Conservation (phyloP, 2,888 invertebrate genomes). For the Hypercompe scribonia region DNA sequence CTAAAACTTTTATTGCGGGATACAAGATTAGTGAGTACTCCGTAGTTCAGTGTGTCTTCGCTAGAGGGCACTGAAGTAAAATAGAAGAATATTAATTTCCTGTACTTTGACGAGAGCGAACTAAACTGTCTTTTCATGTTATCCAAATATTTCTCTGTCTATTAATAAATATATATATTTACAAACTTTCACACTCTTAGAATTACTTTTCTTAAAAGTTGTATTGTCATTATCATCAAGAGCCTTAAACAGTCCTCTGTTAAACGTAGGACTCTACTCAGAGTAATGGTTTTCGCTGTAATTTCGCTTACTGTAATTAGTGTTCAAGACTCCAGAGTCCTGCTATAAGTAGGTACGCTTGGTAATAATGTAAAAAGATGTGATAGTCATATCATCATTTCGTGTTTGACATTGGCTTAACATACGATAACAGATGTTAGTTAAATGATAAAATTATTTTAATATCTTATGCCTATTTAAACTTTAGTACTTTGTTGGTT, state of each 20-base stretch:
- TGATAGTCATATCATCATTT: constrained; percentile 25
- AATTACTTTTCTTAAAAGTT: neutral
- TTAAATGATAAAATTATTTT: constrained; percentile 19
- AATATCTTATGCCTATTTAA: neutral
- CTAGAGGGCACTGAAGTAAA: too few relatives aligned
- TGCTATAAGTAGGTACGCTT: neutral
- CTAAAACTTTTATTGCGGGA: neutral
- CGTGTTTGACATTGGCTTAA: constrained; percentile 46
- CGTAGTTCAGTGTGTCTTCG: neutral
- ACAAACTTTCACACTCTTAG: too few relatives aligned
- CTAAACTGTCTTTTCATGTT: too few relatives aligned
- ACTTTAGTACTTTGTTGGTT: neutral
- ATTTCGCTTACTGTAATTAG: neutral
- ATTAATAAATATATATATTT: too few relatives aligned
- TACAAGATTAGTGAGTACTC: neutral
- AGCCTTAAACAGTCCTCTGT: too few relatives aligned
- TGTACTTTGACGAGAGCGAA: too few relatives aligned
- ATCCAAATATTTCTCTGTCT: too few relatives aligned
- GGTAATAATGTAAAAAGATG: constrained; percentile 17
- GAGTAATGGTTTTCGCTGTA: neutral
- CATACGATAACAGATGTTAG: constrained; percentile 38
- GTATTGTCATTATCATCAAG: too few relatives aligned
- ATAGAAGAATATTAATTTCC: too few relatives aligned
- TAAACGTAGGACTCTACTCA: too few relatives aligned
- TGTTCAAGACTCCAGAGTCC: neutral